Evolutionary conservation across 1,140 invertebrate genomes (phyloP).

Genomic region (Hyposmocoma kahamanoa): DNA sequence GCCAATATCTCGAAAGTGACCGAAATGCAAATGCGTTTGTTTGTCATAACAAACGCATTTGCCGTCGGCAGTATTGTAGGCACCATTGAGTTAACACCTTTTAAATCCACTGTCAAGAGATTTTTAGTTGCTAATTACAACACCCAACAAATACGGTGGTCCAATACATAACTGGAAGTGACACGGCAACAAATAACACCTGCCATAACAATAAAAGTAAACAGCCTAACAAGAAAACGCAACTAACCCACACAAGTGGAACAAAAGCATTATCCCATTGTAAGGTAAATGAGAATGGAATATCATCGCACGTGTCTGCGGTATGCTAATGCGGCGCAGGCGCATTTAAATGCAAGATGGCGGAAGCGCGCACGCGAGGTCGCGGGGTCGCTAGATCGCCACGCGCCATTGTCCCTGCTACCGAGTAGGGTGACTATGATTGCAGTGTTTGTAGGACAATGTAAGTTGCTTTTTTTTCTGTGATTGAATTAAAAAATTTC

Average conservation of each 20-base stretch:
- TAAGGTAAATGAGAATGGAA: constrained; percentile 51
- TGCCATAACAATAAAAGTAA: not conserved
- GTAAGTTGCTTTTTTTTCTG: too few relatives aligned
- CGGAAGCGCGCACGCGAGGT: constrained; percentile 67
- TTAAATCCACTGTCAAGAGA: not conserved
- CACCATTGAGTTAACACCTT: not conserved
- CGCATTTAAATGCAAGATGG: constrained; percentile 69
- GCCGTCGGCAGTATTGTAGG: too few relatives aligned
- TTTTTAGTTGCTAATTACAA: not conserved
- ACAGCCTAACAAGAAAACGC: not conserved
- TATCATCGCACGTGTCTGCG: constrained; percentile 56
- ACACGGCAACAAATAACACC: not conserved
- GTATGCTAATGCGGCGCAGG: constrained; percentile 52
- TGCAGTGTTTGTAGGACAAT: too few relatives aligned
- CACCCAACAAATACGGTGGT: not conserved
- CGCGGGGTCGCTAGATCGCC: constrained; percentile 53
- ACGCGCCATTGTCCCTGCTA: constrained; percentile 65
- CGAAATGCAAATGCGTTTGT: too few relatives aligned
- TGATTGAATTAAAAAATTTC: too few relatives aligned
- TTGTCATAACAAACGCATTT: too few relatives aligned
- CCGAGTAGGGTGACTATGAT: constrained; percentile 24
- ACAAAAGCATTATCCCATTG: not conserved
- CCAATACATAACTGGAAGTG: not conserved
- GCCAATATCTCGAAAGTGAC: too few relatives aligned
- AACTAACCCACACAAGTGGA: not conserved